A percentile compares a stretch with the other conserved stretches of the same genome.
phyloP scores from a whole-genome alignment of 2,113 vertebrate species.

The Neopipo cinnamomea region DNA sequence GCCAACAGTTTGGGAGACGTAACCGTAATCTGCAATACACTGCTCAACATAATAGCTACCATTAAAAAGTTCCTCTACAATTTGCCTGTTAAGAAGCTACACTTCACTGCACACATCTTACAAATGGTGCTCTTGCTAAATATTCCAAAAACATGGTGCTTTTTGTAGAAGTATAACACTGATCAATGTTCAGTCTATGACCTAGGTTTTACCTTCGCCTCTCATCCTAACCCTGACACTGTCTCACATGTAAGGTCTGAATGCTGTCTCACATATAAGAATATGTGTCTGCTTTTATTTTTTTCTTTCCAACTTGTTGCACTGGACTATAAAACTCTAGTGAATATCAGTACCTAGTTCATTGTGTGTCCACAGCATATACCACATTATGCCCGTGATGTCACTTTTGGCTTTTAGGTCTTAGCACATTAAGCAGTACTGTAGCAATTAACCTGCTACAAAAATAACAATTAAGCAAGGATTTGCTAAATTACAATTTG shows the following conservation, averaged over 20 bases:
- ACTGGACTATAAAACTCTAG: not conserved
- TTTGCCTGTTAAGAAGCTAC: not conserved
- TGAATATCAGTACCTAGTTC: not conserved
- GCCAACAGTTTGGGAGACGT: not conserved
- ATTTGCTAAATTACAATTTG: not conserved
- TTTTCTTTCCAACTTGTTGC: not conserved
- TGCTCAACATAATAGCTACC: not conserved
- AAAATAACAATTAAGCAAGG: not conserved
- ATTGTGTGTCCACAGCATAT: not conserved
- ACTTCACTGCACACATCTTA: not conserved
- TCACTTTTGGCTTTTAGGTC: not conserved
- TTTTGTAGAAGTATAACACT: not conserved
- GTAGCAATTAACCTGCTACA: not conserved
- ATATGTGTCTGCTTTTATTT: not conserved
- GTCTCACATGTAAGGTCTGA: not conserved
- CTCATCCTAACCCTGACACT: not conserved
- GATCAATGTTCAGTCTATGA: not conserved
- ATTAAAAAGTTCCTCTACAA: not conserved
- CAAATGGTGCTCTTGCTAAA: not conserved
- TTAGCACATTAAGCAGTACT: not conserved
- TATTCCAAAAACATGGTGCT: not conserved
- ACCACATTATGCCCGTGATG: not conserved
- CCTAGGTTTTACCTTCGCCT: not conserved
- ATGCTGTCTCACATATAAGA: not conserved
- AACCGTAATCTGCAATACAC: not conserved